Evolutionary conservation across 2,888 invertebrate species (phyloP), one percentile per base, ranked within the genome.

Genomic region (Calameuta idolon): DNA sequence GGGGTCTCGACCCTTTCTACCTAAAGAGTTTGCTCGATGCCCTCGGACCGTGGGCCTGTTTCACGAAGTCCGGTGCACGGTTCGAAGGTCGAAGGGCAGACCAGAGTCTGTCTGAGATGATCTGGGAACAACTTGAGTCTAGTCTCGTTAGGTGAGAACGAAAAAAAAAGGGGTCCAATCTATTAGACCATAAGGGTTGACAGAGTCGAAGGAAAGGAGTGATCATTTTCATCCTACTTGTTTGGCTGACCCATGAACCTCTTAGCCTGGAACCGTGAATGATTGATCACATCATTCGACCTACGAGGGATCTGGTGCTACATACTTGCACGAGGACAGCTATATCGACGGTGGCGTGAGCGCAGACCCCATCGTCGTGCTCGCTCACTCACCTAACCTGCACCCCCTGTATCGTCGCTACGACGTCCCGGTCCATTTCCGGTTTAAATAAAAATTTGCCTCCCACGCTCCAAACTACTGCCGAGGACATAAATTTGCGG

Each of bases 241-340:
- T 23, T 55, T 23, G 55, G 23, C 0, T 55, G 23, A 55, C 55
- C 55, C 55, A 23, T 55, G 55, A 55, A 55, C 55, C 55, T 55
- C 23, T 23, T 55, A 55, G 55, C 77, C 74, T 69, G 73, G 71
- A 31, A 76, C 74, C 69, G 77, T 77, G 76, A 77, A 79, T 79
- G 74, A 81, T 81, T 76, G 79, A 80, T 79, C 77, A 75, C 69
- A 69, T 76, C 74, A 74, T 77, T 80, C 55, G 40, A 55, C 79
- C 37, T 69, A 69, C 75, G 12, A 69, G 75, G n/a, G 31, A 30
- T 76, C 34, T 34, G 30, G 12, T 12, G 12, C 74, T 5, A 12
- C 11, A 30, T 34, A 69, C 69, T 75, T 33, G 11, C 69, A 75
- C 23, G 31, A 68, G 75, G 9, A n/a, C 23, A 30, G 23, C 75